Evolutionary conservation across 2,797 vertebrate genomes (phyloP).

Genomic region (Coregonus suidteri): DNA sequence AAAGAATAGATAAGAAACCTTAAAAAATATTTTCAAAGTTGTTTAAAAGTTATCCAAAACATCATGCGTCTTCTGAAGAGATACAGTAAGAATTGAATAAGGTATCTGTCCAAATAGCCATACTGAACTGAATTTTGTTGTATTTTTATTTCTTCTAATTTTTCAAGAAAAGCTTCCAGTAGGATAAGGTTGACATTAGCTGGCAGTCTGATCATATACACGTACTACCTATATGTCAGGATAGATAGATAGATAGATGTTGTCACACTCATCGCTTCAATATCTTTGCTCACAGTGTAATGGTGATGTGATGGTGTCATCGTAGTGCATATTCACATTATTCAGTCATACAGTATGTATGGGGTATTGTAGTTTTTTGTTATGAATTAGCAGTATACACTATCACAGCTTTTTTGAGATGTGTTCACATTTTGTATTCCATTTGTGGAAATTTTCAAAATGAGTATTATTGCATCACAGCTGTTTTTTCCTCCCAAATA

Average conservation of each 20-base stretch:
- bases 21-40: not conserved
- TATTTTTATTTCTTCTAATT: too few relatives aligned
- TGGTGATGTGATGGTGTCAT: not conserved
- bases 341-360: not conserved
- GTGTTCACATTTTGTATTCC: constrained; percentile 59
- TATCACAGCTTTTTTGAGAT: constrained; percentile 74
- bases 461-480: not conserved
- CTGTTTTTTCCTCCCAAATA: constrained; percentile 15
- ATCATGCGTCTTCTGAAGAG: not conserved
- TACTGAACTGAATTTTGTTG: not conserved
- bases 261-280: not conserved
- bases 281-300: not conserved
- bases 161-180: too few relatives aligned
- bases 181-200: too few relatives aligned
- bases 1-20: constrained; percentile 1
- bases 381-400: constrained; percentile 64
- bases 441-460: constrained; percentile 40
- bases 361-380: constrained; percentile 63
- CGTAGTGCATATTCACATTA: constrained; percentile 21
- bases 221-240: not conserved
- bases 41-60: not conserved
- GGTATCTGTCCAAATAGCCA: not conserved
- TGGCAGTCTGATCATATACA: too few relatives aligned
- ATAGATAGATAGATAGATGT: not conserved
- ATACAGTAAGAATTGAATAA: not conserved